Base-by-base conservation (phyloP, 2,797 vertebrate species). In the Acanthis flammea region DNA sequence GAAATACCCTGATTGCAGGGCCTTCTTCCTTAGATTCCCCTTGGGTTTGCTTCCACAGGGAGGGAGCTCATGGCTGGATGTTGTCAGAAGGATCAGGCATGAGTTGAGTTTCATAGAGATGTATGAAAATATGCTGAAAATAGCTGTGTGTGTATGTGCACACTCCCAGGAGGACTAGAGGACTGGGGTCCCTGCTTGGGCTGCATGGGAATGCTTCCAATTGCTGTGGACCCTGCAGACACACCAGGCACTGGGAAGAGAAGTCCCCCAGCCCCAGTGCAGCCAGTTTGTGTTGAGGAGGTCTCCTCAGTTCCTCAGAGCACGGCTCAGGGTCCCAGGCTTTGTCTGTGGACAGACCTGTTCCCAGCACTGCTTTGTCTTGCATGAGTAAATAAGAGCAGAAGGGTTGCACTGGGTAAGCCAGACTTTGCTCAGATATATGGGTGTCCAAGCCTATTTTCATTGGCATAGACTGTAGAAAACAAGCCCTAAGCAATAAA, bases 71-170 rank as follows among this genome's bases (percentile, higher is more conserved):
- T 53, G 62, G 35, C 55, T 89, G 50, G 24, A 12, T 75, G 41
- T 18, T 53, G 19, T 60, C 33, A 55, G 23, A 28, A 60, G 48
- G 50, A 42, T 22, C 37, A 54, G 22, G 12, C 6, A 1, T 35
- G 19, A 74, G 7, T 7, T 71, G 27, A 3, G 5, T 77, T 87
- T 85, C 19, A 19, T 0, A 21, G n/a, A 54, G 30, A n/a, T 28
- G 9, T 35, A 57, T 77, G 37, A 57, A 61, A 33, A 54, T 41
- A 19, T 3, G 30, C 41, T 57, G 28, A n/a, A 48, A 55, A 37
- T 13, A 30, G 21, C 1, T 5, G 1, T 8, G 2, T 19, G 7
- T 19, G 8, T 39, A 25, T 30, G 27, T 12, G 22, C 5, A 5
- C 2, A 0, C 9, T 60, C 51, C 13, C 11, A 14, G 55, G n/a